Evolutionary conservation across 2,797 vertebrate species (phyloP).

Genomic region (Myotis findleyi): DNA sequence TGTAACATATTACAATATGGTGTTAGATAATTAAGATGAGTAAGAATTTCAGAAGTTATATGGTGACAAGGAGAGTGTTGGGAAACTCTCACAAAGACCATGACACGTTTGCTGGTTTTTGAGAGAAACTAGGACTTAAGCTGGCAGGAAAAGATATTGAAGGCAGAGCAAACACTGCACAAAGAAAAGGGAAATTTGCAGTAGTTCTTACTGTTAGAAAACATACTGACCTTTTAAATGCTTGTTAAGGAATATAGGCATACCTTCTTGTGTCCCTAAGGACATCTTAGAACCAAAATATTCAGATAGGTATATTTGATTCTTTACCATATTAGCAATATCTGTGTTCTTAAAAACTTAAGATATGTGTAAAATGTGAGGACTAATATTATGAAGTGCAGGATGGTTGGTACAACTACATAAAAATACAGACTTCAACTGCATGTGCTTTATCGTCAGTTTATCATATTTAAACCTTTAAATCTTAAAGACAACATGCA

Average conservation of each 20-base stretch:
- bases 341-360: constrained; percentile 3
- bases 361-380: background rate
- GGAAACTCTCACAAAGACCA: background rate
- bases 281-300: background rate
- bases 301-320: background rate
- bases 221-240: background rate
- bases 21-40: background rate
- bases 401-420: background rate
- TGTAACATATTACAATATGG: background rate
- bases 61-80: background rate
- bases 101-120: background rate
- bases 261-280: background rate
- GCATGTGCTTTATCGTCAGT: background rate
- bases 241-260: background rate
- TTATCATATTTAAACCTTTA: constrained; percentile 12
- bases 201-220: background rate
- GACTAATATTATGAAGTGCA: background rate
- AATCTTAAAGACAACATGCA: background rate
- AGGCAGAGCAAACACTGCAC: background rate
- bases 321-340: background rate
- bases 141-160: background rate
- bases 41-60: background rate
- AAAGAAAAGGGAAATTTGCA: background rate
- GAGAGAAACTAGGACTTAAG: background rate
- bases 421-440: background rate